A percentile compares a stretch with the other conserved stretches of the same genome.
phyloP scores from a whole-genome alignment of 2,797 vertebrate species.

The Carcharodon carcharias region DNA sequence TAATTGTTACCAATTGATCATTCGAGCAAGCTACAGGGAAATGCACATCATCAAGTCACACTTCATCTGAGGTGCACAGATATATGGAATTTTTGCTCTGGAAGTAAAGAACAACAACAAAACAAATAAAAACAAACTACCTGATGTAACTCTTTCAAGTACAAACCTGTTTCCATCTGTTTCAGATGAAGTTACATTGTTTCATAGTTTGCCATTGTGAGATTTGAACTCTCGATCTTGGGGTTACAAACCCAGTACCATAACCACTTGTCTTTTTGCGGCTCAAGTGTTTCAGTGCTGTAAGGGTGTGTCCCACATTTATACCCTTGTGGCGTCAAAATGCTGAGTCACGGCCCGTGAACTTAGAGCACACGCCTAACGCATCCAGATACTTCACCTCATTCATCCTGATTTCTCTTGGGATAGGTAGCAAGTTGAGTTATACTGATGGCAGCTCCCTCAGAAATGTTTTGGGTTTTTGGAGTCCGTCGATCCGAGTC shows the following conservation, averaged over 20 bases:
- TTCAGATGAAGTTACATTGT: too few species aligned
- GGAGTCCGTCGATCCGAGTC: slow-evolving; percentile 13
- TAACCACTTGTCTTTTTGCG: too few species aligned
- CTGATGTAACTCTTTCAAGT: too few species aligned
- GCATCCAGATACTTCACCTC: not conserved
- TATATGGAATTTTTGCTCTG: not conserved
- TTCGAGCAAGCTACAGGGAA: not conserved
- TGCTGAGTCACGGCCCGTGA: not conserved
- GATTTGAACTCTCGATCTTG: too few species aligned
- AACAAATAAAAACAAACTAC: not conserved
- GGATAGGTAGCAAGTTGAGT: not conserved
- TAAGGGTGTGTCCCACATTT: not conserved
- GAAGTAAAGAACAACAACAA: not conserved
- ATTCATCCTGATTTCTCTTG: not conserved
- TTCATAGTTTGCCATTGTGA: too few species aligned
- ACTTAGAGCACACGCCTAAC: not conserved
- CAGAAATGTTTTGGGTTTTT: not conserved
- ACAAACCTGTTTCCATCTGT: too few species aligned
- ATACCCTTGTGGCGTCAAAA: not conserved
- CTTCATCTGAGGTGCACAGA: too few species aligned
- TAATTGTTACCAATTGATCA: not conserved
- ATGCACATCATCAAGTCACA: not conserved
- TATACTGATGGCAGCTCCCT: not conserved
- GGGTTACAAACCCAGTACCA: too few species aligned
- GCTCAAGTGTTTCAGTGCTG: not conserved